These are phyloP conservation scores for Apteryx mantelli DNA, from an alignment of 2,113 vertebrate genomes.

Conservation along the genomic window DNA sequence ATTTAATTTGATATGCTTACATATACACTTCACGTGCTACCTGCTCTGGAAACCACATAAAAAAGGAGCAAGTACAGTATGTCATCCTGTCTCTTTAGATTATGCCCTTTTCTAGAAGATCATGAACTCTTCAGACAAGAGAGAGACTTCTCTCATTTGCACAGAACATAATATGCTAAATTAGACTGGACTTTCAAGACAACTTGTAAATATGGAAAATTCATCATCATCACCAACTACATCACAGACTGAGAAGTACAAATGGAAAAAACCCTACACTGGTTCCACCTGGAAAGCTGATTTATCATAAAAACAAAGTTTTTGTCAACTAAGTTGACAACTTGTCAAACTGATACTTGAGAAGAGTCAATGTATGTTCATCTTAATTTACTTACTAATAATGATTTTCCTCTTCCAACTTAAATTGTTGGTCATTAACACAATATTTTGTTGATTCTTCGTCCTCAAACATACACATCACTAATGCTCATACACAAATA, in stretches of 20 bases:
- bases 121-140: neutral
- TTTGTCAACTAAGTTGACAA: neutral
- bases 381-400: neutral
- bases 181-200: neutral
- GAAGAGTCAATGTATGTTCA: neutral
- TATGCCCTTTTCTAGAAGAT: neutral
- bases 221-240: neutral
- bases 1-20: neutral
- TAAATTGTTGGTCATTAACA: neutral
- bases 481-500: neutral
- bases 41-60: neutral
- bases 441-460: neutral
- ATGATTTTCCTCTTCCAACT: neutral
- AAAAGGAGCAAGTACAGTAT: neutral
- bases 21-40: neutral
- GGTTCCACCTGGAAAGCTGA: rapidly evolving
- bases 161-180: neutral
- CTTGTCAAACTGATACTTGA: neutral
- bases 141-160: neutral
- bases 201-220: neutral
- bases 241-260: neutral
- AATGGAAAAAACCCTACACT: neutral
- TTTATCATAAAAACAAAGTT: neutral
- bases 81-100: neutral
- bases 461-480: neutral